A percentile compares a stretch with the other conserved stretches of the same genome.
These are phyloP conservation scores for Echeneis naucrates DNA, from an alignment of 2,797 vertebrate genomes.

Conservation along the genomic window DNA sequence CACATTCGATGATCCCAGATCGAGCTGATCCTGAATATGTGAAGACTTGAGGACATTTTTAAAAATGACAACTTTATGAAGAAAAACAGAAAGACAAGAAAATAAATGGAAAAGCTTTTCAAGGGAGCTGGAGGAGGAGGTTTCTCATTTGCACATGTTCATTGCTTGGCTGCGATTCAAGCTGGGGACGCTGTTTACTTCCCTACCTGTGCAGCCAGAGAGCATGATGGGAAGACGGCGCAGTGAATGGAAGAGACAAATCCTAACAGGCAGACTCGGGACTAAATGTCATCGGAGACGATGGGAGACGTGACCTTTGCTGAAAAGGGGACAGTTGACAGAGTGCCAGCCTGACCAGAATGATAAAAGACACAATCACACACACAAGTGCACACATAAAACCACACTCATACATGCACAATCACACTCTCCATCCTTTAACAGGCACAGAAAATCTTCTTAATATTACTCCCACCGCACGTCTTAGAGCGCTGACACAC, in stretches of 20 bases:
- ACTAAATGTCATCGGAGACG: slow-evolving; percentile 75
- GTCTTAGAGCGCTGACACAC: neutral
- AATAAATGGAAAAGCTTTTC: too few species aligned
- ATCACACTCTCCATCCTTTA: slow-evolving; percentile 4
- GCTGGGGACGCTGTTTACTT: neutral
- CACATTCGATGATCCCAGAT: too few species aligned
- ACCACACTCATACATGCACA: neutral
- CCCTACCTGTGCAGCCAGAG: neutral
- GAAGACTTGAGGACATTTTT: too few species aligned
- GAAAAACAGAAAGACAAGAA: too few species aligned
- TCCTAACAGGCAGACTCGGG: slow-evolving; percentile 54
- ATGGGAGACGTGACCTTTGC: slow-evolving; percentile 72
- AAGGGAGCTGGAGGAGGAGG: too few species aligned
- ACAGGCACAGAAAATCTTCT: slow-evolving; percentile 7
- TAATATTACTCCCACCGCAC: too few species aligned
- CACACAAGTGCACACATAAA: slow-evolving; percentile 19
- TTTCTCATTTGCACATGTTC: neutral
- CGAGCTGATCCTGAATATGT: too few species aligned
- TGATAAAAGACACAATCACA: slow-evolving; percentile 49
- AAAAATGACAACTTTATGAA: too few species aligned
- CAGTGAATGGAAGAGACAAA: slow-evolving; percentile 53
- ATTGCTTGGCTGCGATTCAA: neutral
- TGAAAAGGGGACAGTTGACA: slow-evolving; percentile 37
- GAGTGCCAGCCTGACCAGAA: slow-evolving; percentile 59
- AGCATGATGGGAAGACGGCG: slow-evolving; percentile 20